Base-by-base conservation (phyloP, 23 tunicate species). In the Corella eumyota region DNA sequence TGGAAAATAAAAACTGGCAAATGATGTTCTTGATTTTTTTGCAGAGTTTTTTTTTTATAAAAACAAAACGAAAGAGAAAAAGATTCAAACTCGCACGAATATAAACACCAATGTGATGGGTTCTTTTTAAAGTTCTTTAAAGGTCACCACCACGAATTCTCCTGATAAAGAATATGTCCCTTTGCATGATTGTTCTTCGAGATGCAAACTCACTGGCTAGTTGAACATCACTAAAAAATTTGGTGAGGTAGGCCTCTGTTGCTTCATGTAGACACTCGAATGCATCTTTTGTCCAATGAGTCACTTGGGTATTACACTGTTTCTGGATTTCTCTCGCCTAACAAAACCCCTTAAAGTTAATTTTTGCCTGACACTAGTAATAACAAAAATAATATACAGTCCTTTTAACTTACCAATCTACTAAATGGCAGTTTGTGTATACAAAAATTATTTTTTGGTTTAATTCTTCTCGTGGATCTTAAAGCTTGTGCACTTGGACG, bases 181-280 rank as follows among this genome's bases (percentile, higher is more conserved):
- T 65, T 44, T 65, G 34, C 82, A 75, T 75, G 36, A 75, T 32
- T 1, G 82, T 75, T 19, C 66, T 67, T 0, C 82, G 66, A 0
- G 47, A 45, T 6, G 73, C 37, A 47, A 65, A 75, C 3, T 1
- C 48, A 25, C 73, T 73, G 15, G 82, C 82, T 20, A 66, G 48
- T 60, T 66, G 66, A 67, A 72, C 66, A 46, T 75, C 82, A 17
- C 58, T 67, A 6, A 75, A 34, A 34, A 66, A 75, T 1, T 73
- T 48, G 15, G 66, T 50, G 21, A 75, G 25, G 30, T 75, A 75
- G 2, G 82, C 72, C 58, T 75, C 82, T 2, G 67, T 44, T 11
- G 82, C 82, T 45, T 75, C 82, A 34, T 75, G 82, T 60, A 75
- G 32, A 0, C 67, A 66, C 27, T 70, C 56, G 28, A 75, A 44